Percentiles rank a stretch among this genome's conserved stretches.
Conservation (phyloP, 2,888 invertebrate genomes). For the Drosophila koepferae region DNA sequence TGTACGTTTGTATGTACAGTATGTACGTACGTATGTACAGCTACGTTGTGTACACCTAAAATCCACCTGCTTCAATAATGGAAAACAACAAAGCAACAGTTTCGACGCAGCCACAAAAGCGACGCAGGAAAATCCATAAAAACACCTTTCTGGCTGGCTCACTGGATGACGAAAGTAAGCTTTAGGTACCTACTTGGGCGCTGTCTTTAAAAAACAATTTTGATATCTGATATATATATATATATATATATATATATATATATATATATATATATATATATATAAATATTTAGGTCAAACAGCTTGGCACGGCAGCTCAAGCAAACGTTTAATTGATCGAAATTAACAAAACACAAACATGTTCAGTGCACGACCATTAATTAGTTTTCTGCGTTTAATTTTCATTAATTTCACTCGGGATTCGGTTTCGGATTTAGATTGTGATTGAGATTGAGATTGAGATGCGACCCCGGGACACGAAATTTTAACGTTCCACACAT, state of each 20-base stretch:
- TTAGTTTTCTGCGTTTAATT: constrained; percentile 33
- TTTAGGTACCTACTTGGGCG: constrained; percentile 59
- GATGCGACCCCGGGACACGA: constrained; percentile 19
- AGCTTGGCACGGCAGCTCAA: neutral
- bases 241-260: neutral
- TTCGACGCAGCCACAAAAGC: constrained; percentile 51
- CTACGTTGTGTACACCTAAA: constrained; percentile 57
- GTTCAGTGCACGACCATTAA: constrained; percentile 19
- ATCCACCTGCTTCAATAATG: constrained; percentile 31
- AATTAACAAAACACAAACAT: constrained; percentile 14
- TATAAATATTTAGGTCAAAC: neutral
- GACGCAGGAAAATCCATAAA: constrained; percentile 63
- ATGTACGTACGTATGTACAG: neutral
- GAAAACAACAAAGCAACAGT: constrained; percentile 70
- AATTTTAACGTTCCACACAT: constrained; percentile 55
- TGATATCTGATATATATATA: constrained; percentile 11
- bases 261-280: too few species aligned
- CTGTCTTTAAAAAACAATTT: constrained; percentile 48
- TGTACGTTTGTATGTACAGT: too few species aligned
- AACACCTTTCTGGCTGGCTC: constrained; percentile 45
- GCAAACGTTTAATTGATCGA: neutral
- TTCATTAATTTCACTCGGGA: constrained; percentile 38
- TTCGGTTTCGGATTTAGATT: constrained; percentile 15
- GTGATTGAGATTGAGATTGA: neutral
- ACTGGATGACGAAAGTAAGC: constrained; percentile 34